Percentiles rank a stretch among this genome's conserved stretches.
These are phyloP conservation scores for Lutjanus erythropterus DNA, from an alignment of 2,113 vertebrate genomes.

Conservation along the genomic window DNA sequence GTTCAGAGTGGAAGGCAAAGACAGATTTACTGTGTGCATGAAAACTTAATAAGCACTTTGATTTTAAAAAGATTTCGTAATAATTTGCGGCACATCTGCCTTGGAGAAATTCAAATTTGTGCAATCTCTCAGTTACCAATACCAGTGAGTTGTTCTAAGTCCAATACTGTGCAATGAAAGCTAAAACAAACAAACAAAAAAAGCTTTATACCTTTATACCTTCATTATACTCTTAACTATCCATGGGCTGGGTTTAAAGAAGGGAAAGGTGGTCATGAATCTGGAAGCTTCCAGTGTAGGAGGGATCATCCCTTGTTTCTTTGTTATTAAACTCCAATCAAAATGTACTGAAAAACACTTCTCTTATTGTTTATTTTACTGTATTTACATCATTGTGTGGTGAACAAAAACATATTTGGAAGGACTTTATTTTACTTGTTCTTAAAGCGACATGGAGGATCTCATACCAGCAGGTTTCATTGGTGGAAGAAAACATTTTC, in stretches of 20 bases:
- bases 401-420: conserved; percentile 23
- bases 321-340: conserved; percentile 14
- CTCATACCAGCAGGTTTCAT: neutral
- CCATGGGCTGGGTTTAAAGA: neutral
- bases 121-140: neutral
- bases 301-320: conserved; percentile 4
- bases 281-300: neutral
- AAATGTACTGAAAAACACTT: neutral
- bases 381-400: conserved; percentile 34
- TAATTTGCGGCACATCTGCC: no score
- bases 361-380: conserved; percentile 18
- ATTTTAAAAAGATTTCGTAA: no score
- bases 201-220: neutral
- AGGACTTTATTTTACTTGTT: neutral
- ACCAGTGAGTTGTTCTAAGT: conserved; percentile 7
- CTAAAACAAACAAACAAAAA: no score
- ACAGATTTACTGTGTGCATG: no score
- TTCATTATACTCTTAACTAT: neutral
- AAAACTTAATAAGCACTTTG: no score
- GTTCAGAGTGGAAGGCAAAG: no score
- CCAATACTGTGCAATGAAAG: neutral
- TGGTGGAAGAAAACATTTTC: neutral
- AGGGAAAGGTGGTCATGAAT: neutral
- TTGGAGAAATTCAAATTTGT: neutral
- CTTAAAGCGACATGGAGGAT: neutral